These are phyloP conservation scores for Zapus hudsonius DNA, from an alignment of 2,113 vertebrate genomes.

Conservation along the genomic window DNA sequence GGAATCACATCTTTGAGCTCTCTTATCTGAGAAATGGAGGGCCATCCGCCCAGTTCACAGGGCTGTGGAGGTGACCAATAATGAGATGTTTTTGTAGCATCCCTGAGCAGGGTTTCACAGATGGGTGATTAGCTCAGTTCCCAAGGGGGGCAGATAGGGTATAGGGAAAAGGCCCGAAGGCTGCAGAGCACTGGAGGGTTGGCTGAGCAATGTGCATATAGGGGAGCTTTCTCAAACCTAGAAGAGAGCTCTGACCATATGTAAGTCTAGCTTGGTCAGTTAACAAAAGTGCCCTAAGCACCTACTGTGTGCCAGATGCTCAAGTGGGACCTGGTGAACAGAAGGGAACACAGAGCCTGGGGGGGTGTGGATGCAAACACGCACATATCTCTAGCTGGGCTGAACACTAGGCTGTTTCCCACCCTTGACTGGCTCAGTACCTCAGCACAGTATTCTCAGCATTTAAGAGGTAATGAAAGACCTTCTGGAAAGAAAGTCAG, in stretches of 20 bases:
- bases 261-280: neutral
- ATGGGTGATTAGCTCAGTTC: neutral
- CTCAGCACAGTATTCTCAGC: neutral
- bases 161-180: neutral
- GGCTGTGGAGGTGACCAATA: neutral
- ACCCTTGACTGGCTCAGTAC: neutral
- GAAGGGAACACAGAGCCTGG: neutral
- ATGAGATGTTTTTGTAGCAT: neutral
- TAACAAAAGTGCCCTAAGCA: neutral
- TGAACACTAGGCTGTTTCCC: neutral
- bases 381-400: neutral
- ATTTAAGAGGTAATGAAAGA: neutral
- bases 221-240: neutral
- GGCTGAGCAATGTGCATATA: neutral
- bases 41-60: neutral
- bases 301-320: neutral
- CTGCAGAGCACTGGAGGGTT: neutral
- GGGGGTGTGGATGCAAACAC: neutral
- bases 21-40: slow-evolving; percentile 41
- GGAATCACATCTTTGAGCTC: slow-evolving; percentile 6
- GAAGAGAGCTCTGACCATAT: neutral
- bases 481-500: neutral
- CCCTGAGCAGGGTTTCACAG: neutral
- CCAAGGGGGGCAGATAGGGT: neutral
- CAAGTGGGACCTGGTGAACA: neutral